Evolutionary conservation across 1,140 invertebrate species (phyloP), one percentile per base, ranked within the genome.

Genomic region (Orussus abietinus): DNA sequence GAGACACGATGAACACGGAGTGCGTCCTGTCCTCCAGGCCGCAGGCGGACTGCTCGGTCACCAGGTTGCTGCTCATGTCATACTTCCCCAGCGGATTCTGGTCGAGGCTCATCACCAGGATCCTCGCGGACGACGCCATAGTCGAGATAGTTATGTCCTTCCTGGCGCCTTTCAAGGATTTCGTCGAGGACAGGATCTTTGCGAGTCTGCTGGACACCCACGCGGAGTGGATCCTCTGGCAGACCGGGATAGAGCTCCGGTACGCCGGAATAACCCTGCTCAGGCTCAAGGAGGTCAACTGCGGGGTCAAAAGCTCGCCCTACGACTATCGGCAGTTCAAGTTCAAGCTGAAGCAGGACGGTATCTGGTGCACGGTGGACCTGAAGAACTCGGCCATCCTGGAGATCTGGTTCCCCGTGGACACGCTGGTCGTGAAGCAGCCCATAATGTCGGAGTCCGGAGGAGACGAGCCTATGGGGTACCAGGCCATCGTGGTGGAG

Each of bases 41-140:
- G 2, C 75, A 79, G 32, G 69, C 75, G 0, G 78, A 79, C 19
- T 74, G 72, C 10, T 74, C 80, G 0, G 77, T 87, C 6, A 78
- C 82, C 0, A 71, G 92, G 5, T 68, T 94, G 17, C 69, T 94
- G 3, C 71, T 94, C 1, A 88, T 98, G 80, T 94, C 94, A 0
- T 99, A 98, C 69, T 92, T 98, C 63, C 96, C 96, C 0, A 90
- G 90, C 51, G 96, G 96, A 0, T 99, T 99, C 70, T 98, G 96
- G 96, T 90, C 95, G 0, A 75, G 96, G 6, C 76, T 99, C 3
- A 92, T 96, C 9, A 93, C 93, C 0, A 74, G 95, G 13, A 83
- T 98, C 33, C 68, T 98, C 15, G 92, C 92, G 0, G 95, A 98
- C 66, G 86, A 93, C 49, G 78, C 83, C 7, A 83, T 94, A 15